A percentile compares a stretch with the other conserved stretches of the same genome.
These are phyloP conservation scores for Orchestia grillus DNA, from an alignment of 1,140 invertebrate genomes.

Conservation along the genomic window DNA sequence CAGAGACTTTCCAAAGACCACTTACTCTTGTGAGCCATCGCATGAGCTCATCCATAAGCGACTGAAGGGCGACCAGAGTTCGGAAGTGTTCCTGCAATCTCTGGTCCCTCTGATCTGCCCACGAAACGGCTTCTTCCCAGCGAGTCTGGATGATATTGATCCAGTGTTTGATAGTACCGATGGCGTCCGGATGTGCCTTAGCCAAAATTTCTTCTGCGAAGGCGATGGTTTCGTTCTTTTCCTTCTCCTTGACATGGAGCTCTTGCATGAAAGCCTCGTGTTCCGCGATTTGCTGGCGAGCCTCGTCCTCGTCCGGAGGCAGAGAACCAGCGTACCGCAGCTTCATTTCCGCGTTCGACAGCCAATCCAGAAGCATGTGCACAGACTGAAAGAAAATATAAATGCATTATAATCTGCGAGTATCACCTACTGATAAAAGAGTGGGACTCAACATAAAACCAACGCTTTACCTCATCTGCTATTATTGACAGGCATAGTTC, in stretches of 20 bases:
- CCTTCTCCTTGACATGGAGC: slow-evolving; percentile 84
- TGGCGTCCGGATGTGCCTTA: slow-evolving; percentile 94
- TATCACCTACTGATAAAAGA: background rate
- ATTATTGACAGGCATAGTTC: background rate
- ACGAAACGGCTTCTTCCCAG: slow-evolving; percentile 92
- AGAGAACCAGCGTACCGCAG: slow-evolving; percentile 87
- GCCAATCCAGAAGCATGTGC: slow-evolving; percentile 94
- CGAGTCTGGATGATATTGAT: slow-evolving; percentile 96
- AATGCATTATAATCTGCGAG: background rate
- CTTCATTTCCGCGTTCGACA: slow-evolving; percentile 94
- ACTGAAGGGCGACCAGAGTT: slow-evolving; percentile 74
- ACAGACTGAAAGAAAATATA: slow-evolving; percentile 75
- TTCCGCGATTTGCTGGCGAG: slow-evolving; percentile 85
- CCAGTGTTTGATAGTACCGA: slow-evolving; percentile 96
- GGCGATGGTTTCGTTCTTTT: slow-evolving; percentile 88
- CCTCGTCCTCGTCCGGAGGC: slow-evolving; percentile 92
- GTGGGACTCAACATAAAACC: background rate
- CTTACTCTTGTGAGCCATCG: slow-evolving; percentile 82
- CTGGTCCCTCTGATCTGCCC: slow-evolving; percentile 86
- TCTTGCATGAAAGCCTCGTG: slow-evolving; percentile 91
- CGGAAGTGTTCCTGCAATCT: slow-evolving; percentile 83
- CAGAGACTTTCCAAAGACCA: background rate
- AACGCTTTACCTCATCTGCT: background rate
- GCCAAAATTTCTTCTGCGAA: slow-evolving; percentile 89
- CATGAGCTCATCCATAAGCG: slow-evolving; percentile 91